Percentiles rank a stretch among this genome's conserved stretches.
These are phyloP conservation scores for Miichthys miiuy DNA, from an alignment of 2,797 vertebrate genomes.

Conservation along the genomic window DNA sequence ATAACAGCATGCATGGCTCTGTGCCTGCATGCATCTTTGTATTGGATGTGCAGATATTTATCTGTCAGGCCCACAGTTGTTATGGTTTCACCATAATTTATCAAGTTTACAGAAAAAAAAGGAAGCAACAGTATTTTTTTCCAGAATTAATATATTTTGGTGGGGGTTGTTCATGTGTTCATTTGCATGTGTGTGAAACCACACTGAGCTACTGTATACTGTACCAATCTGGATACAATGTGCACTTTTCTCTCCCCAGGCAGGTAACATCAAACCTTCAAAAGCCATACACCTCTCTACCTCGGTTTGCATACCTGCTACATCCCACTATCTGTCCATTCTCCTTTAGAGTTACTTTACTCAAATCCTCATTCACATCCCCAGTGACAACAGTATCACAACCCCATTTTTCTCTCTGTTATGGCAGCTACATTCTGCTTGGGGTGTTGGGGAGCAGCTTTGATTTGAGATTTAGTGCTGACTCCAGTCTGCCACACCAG, in stretches of 20 bases:
- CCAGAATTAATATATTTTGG: conserved; percentile 51
- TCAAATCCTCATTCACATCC: conserved; percentile 31
- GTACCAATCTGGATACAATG: neutral
- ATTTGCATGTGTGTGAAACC: neutral
- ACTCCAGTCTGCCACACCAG: conserved; percentile 16
- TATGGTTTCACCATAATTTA: conserved; percentile 49
- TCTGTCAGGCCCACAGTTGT: conserved; percentile 26
- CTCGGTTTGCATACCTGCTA: conserved; percentile 11
- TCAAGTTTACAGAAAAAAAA: conserved; percentile 44
- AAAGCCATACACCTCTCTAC: conserved; percentile 9
- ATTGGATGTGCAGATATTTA: conserved; percentile 43
- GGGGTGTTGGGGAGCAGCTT: conserved; percentile 36
- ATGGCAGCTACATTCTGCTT: conserved; percentile 8
- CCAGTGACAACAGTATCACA: conserved; percentile 33
- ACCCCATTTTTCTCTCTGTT: conserved; percentile 30
- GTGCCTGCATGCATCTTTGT: neutral
- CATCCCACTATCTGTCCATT: conserved; percentile 38
- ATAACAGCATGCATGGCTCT: neutral
- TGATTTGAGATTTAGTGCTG: conserved; percentile 45
- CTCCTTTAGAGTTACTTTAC: conserved; percentile 41
- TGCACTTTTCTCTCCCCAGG: conserved; percentile 16
- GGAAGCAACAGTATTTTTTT: conserved; percentile 15
- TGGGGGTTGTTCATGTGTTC: neutral
- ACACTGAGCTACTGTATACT: neutral
- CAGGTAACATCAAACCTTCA: conserved; percentile 34